phyloP scores from a whole-genome alignment of 2,113 vertebrate species.

The Nesoenas mayeri region DNA sequence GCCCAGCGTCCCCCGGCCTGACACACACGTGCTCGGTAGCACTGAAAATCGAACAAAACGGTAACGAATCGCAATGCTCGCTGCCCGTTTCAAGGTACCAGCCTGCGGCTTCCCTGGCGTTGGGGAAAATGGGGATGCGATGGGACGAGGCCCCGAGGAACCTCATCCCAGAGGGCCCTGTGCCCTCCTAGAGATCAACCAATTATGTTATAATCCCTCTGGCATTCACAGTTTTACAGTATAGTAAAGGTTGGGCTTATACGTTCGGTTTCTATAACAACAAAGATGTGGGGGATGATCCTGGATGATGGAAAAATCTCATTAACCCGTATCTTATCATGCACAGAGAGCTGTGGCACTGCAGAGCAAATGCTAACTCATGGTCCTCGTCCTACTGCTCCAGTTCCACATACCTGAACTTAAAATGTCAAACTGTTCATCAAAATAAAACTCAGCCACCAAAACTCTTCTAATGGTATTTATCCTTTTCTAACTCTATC shows the following conservation, averaged over 20 bases:
- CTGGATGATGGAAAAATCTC: background rate
- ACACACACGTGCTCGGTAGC: no score
- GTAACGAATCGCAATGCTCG: no score
- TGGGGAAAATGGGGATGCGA: rapidly evolving
- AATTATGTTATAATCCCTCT: rapidly evolving
- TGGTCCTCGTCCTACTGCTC: background rate
- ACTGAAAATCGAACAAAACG: no score
- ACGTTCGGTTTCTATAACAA: background rate
- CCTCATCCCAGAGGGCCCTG: background rate
- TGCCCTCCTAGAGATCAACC: no score
- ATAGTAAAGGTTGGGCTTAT: background rate
- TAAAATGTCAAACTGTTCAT: background rate
- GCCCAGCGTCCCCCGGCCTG: no score
- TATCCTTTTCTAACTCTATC: background rate
- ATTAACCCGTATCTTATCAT: rapidly evolving
- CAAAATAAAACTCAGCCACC: no score
- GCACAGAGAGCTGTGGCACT: background rate
- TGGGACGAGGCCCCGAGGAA: background rate
- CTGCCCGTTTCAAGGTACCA: no score
- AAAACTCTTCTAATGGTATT: no score
- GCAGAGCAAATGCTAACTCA: background rate
- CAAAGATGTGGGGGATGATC: background rate
- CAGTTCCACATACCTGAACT: no score
- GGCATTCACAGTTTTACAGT: background rate
- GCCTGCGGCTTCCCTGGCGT: background rate